Evolutionary conservation across 2,113 vertebrate genomes (phyloP).

Genomic region (Gambusia holbrooki): DNA sequence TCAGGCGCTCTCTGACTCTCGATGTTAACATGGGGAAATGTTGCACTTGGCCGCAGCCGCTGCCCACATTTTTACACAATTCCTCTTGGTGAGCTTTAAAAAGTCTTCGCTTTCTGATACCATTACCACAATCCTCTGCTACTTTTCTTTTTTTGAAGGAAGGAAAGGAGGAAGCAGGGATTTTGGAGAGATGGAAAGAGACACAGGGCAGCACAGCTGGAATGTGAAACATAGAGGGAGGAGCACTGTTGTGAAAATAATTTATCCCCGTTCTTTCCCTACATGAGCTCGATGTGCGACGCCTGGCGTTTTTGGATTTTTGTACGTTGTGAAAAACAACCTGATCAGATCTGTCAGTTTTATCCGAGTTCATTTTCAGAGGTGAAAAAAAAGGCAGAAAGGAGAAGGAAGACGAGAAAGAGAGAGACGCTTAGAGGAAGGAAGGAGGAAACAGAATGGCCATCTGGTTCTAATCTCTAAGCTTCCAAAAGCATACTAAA

Average conservation of each 20-base stretch:
- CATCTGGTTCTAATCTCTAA: conserved; percentile 72
- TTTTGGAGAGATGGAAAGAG: conserved; percentile 5
- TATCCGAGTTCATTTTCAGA: conserved; percentile 14
- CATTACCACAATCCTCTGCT: not conserved
- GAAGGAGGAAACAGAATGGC: conserved; percentile 61
- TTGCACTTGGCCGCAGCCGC: conserved; percentile 10
- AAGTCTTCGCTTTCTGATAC: not conserved
- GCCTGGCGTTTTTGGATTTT: not conserved
- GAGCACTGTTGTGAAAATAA: not conserved
- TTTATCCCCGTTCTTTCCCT: conserved; percentile 9
- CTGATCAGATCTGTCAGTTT: not conserved
- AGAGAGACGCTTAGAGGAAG: conserved; percentile 51
- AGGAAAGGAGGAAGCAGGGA: not conserved
- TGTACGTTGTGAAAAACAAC: not conserved
- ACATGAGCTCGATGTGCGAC: conserved; percentile 17
- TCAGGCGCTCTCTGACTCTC: conserved; percentile 11
- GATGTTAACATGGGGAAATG: conserved; percentile 12
- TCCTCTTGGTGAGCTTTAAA: not conserved
- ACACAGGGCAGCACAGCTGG: conserved; percentile 14
- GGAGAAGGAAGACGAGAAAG: not conserved
- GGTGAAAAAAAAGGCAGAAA: conserved; percentile 1
- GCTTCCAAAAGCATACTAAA: conserved; percentile 69
- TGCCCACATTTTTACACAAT: conserved; percentile 1
- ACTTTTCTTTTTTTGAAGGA: not conserved
- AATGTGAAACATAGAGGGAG: not conserved